These are phyloP conservation scores for Biston stratarius DNA, from an alignment of 2,888 invertebrate species.

Conservation along the genomic window DNA sequence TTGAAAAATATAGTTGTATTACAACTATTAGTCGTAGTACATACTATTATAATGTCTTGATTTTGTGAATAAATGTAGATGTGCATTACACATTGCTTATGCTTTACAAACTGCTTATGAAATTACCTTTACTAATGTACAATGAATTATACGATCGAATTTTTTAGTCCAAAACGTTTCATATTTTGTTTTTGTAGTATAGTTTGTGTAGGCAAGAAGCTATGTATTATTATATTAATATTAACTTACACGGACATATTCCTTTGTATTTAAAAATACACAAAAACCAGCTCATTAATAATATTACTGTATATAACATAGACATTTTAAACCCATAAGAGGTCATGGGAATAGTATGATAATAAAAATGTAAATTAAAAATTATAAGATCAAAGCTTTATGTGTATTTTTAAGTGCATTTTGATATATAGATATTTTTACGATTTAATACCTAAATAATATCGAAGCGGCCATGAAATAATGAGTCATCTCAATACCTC, in stretches of 20 bases:
- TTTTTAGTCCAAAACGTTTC: constrained; percentile 30
- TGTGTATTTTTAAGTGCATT: constrained; percentile 19
- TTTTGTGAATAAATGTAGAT: constrained; percentile 4
- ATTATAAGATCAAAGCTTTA: constrained; percentile 9
- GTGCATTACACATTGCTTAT: background rate
- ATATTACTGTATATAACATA: background rate
- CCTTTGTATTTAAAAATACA: constrained; percentile 36
- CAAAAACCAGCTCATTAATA: background rate
- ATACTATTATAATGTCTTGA: background rate
- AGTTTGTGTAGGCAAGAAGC: constrained; percentile 12
- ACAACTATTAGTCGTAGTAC: background rate
- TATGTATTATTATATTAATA: constrained; percentile 27
- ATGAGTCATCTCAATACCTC: constrained; percentile 54
- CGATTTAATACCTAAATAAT: constrained; percentile 34
- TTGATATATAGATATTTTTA: constrained; percentile 39
- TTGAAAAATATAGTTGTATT: background rate
- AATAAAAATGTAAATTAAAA: background rate
- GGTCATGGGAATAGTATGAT: background rate
- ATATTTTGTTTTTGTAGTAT: constrained; percentile 14
- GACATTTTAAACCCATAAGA: background rate
- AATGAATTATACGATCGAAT: constrained; percentile 37
- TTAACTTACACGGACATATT: constrained; percentile 27
- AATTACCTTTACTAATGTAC: constrained; percentile 27
- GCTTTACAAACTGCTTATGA: background rate
- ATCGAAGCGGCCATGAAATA: constrained; percentile 56